Base-by-base conservation (phyloP, 2,888 invertebrate genomes). In the Bimastos eiseni region DNA sequence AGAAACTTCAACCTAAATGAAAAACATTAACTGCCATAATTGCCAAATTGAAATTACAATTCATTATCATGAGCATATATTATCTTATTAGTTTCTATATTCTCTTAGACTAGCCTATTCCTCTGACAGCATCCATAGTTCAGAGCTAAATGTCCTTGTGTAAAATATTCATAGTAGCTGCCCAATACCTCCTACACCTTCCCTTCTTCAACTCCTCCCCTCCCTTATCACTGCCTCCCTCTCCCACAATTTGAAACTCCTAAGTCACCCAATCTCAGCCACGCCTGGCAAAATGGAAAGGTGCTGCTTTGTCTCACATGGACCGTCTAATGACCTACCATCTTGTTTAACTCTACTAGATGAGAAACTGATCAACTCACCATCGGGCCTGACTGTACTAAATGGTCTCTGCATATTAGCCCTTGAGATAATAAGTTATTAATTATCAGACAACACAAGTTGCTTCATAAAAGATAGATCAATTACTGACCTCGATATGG, bases 1-100 rank as follows among this genome's bases (percentile, higher is more conserved):
- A 93, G 91, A 83, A 91, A 92, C 84, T 84, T 90, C 89, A 93
- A 55, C 90, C 93, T 91, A 86, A 86, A 36, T 15, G 30, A 86
- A 70, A 70, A 70, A 30, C n/a, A 70, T 70, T 70, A 70, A 70
- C 11, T 30, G n/a, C 13, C 70, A 70, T 17, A 2, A n/a, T 11
- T 70, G 70, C n/a, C 30, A 70, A 70, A 70, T n/a, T 70, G 6
- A 70, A 70, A 8, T n/a, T 70, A 70, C 30, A 11, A 70, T 3
- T 70, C 70, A 30, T 70, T n/a, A 70, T 70, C 30, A 70, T n/a
- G 8, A 70, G 1, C 4, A 49, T 30, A 70, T 30, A 70, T 70
- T 70, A 49, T 24, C 21, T 70, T 70, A n/a, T n/a, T 70, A 30
- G n/a, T 30, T 55, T 55, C 30, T 55, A 30, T 11, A 55, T 3